These are phyloP conservation scores for Lepidotrigona ventralis DNA, from an alignment of 1,140 invertebrate genomes.

Conservation along the genomic window DNA sequence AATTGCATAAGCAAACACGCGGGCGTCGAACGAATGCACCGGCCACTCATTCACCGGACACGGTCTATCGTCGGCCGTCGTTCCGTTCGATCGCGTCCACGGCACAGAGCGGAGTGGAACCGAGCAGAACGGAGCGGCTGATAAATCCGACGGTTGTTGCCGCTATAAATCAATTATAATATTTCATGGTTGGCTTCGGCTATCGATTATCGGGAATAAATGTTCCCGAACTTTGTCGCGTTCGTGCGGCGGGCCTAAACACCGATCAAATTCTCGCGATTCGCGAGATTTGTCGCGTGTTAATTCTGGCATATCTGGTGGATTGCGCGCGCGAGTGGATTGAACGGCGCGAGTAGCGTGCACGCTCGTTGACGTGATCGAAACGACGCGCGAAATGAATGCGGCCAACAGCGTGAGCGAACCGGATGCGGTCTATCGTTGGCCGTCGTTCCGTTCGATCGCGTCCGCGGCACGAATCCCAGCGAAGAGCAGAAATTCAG, in stretches of 20 bases:
- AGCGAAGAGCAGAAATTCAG: slow-evolving; percentile 65
- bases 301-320: background rate
- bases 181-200: slow-evolving; percentile 76
- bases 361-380: background rate
- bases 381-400: slow-evolving; percentile 46
- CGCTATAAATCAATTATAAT: slow-evolving; percentile 78
- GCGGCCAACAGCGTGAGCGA: background rate
- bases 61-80: slow-evolving; percentile 60
- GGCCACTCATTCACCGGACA: slow-evolving; percentile 56
- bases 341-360: background rate
- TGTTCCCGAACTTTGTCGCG: slow-evolving; percentile 32
- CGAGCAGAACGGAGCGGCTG: slow-evolving; percentile 61
- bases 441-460: slow-evolving; percentile 48
- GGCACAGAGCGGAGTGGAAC: slow-evolving; percentile 49
- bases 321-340: background rate
- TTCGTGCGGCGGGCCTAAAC: slow-evolving; percentile 5
- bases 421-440: slow-evolving; percentile 50
- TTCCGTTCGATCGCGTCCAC: slow-evolving; percentile 63
- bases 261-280: background rate
- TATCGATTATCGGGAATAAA: slow-evolving; percentile 75
- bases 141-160: slow-evolving; percentile 69
- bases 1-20: slow-evolving; percentile 58
- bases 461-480: slow-evolving; percentile 6
- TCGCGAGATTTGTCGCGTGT: background rate
- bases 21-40: slow-evolving; percentile 57